Evolutionary conservation across 2,888 invertebrate genomes (phyloP).

Genomic region (Lycophotia porphyrea): DNA sequence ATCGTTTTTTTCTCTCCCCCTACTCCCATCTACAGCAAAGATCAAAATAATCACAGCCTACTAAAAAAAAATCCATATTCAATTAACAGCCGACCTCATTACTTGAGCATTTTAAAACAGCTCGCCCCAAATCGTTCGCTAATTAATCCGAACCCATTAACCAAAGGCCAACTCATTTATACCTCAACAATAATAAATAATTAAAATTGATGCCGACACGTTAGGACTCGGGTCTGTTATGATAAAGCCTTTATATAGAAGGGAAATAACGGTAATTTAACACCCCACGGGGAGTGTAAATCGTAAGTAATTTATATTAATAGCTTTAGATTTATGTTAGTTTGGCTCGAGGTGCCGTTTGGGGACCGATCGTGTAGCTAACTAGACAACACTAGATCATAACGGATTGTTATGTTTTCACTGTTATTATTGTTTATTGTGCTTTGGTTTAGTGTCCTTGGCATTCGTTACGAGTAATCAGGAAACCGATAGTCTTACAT

Average conservation of each 20-base stretch:
- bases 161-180: constrained; percentile 70
- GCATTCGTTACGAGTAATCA: neutral
- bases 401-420: constrained; percentile 68
- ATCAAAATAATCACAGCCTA: constrained; percentile 3
- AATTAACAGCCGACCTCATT: constrained; percentile 58
- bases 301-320: constrained; percentile 88
- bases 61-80: constrained; percentile 45
- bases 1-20: neutral
- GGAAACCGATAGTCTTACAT: neutral
- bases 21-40: neutral
- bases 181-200: constrained; percentile 76
- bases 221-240: constrained; percentile 74
- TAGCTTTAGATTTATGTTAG: constrained; percentile 85
- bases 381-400: constrained; percentile 82
- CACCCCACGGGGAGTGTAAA: constrained; percentile 86
- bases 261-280: constrained; percentile 84
- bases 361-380: constrained; percentile 83
- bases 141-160: constrained; percentile 64
- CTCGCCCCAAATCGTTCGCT: constrained; percentile 54
- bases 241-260: constrained; percentile 78
- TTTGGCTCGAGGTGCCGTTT: constrained; percentile 81
- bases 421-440: constrained; percentile 61
- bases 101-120: constrained; percentile 57
- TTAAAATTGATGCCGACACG: constrained; percentile 80
- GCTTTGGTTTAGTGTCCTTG: neutral